These are phyloP conservation scores for Serripes groenlandicus DNA, from an alignment of 2,888 invertebrate genomes.

Conservation along the genomic window DNA sequence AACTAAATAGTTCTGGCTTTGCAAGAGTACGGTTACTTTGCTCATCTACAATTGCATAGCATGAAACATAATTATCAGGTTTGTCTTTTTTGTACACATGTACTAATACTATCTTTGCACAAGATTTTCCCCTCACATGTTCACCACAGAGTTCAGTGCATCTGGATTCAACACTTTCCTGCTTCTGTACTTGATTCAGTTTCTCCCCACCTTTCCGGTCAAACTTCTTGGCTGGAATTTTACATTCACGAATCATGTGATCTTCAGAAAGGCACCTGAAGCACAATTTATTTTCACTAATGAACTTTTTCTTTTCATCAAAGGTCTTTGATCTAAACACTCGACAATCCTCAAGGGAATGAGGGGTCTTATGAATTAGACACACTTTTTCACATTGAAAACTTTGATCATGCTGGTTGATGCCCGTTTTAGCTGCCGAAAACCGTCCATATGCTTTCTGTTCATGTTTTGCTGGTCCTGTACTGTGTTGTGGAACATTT, in stretches of 20 bases:
- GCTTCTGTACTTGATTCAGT: neutral
- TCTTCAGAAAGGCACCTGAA: neutral
- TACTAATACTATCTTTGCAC: constrained; percentile 40
- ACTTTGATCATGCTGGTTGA: no score
- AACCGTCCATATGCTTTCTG: no score
- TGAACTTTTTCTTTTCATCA: constrained; percentile 11
- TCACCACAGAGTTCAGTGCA: constrained; percentile 24
- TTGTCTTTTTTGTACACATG: constrained; percentile 5
- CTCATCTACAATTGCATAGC: constrained; percentile 45
- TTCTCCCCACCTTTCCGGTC: neutral
- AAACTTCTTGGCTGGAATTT: constrained; percentile 4
- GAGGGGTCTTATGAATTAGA: constrained; percentile 9
- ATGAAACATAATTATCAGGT: neutral
- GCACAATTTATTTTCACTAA: constrained; percentile 25
- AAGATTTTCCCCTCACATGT: constrained; percentile 33
- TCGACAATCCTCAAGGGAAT: constrained; percentile 23
- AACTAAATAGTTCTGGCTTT: constrained; percentile 24
- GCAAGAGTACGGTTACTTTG: constrained; percentile 48
- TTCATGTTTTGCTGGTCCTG: no score
- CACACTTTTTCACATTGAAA: no score
- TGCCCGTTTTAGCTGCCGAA: no score
- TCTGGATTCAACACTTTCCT: constrained; percentile 1
- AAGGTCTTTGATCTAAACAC: constrained; percentile 23
- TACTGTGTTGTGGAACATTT: no score
- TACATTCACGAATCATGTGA: neutral